A percentile compares a stretch with the other conserved stretches of the same genome.
Conservation (phyloP, 92 coral and sea anemone genomes). For the Diadumene lineata region DNA sequence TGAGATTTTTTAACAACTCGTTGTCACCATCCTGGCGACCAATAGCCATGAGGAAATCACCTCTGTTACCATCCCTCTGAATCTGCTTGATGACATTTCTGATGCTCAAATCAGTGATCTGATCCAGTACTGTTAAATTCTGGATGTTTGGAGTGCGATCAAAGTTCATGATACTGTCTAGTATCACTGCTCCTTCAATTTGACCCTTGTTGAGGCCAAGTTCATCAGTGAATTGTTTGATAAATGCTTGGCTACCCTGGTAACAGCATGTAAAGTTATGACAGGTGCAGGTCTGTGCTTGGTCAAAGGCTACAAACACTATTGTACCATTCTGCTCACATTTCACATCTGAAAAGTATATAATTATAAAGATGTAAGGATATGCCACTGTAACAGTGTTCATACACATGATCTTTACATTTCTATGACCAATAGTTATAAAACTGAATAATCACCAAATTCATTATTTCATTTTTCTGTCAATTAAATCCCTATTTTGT, state of each 20-base stretch:
- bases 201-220: constrained; percentile 20
- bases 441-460: too few relatives aligned
- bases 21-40: constrained; percentile 23
- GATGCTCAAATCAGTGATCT: not conserved
- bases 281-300: constrained; percentile 9
- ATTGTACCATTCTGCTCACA: constrained; percentile 46
- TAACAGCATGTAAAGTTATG: constrained; percentile 28
- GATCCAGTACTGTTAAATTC: not conserved
- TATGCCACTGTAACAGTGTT: too few relatives aligned
- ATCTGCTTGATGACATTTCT: not conserved
- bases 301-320: constrained; percentile 73
- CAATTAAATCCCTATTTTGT: too few relatives aligned
- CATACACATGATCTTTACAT: too few relatives aligned
- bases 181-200: constrained; percentile 60
- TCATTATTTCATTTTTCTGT: too few relatives aligned
- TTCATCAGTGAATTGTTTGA: constrained; percentile 31
- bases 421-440: too few relatives aligned
- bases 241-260: constrained; percentile 46
- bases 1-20: not conserved
- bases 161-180: constrained; percentile 67
- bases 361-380: not conserved
- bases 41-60: constrained; percentile 25
- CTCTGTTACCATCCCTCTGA: constrained; percentile 1
- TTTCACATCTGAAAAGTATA: not conserved
- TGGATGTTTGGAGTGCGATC: constrained; percentile 27